A percentile compares a stretch with the other conserved stretches of the same genome.
These are phyloP conservation scores for Cryptoprocta ferox DNA, from an alignment of 2,797 vertebrate genomes.

Conservation along the genomic window DNA sequence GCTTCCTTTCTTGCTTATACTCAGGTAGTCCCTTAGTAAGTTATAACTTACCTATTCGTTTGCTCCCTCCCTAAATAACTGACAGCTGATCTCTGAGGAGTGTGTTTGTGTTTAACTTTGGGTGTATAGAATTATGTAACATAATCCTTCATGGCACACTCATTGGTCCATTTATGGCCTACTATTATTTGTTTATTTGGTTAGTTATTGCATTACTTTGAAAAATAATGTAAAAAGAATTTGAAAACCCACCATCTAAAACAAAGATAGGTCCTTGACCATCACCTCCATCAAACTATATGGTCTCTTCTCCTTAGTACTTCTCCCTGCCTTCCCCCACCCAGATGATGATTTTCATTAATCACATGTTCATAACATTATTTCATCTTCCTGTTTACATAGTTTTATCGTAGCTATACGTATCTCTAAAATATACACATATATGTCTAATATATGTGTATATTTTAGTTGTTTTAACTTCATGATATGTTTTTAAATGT, in stretches of 20 bases:
- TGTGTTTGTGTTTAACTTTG: not conserved
- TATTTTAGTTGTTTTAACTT: not conserved
- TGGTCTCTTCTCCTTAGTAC: not conserved
- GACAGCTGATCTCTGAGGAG: not conserved
- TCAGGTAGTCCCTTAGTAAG: not conserved
- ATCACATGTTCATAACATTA: not conserved
- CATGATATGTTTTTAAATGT: not conserved
- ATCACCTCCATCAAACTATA: not conserved
- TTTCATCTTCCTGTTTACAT: not conserved
- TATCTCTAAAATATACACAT: not conserved
- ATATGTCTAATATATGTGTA: not conserved
- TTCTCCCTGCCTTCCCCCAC: not conserved
- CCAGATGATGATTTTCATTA: not conserved
- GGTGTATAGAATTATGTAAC: not conserved
- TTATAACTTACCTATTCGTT: not conserved
- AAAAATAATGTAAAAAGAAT: not conserved
- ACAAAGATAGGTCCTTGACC: not conserved
- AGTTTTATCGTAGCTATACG: not conserved
- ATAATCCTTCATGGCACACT: not conserved
- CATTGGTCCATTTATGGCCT: not conserved
- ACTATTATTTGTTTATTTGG: slow-evolving; percentile 8
- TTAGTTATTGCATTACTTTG: not conserved
- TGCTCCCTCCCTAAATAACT: not conserved
- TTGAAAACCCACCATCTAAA: not conserved
- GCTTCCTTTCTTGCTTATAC: not conserved